phyloP scores from a whole-genome alignment of 2,888 invertebrate species.

The Mimas tiliae region DNA sequence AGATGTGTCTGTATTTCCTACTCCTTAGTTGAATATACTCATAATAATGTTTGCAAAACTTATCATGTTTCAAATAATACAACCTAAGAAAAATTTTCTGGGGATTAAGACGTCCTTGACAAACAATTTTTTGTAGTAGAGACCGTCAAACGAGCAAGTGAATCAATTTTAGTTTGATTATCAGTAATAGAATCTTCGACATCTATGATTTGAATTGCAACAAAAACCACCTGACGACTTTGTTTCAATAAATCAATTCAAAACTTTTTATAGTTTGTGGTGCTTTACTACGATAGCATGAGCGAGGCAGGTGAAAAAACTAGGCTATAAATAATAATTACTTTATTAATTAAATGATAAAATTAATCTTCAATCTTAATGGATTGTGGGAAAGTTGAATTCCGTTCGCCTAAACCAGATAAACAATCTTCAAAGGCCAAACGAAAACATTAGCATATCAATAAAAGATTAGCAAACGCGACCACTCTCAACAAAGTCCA shows the following conservation, averaged over 20 bases:
- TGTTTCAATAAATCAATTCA: too few relatives aligned
- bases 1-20: background rate
- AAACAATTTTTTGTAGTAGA: too few relatives aligned
- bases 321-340: background rate
- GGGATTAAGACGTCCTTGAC: too few relatives aligned
- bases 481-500: slow-evolving; percentile 45
- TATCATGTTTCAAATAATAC: background rate
- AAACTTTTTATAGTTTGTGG: too few relatives aligned
- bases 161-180: too few relatives aligned
- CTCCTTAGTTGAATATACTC: background rate
- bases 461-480: slow-evolving; percentile 46
- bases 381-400: slow-evolving; percentile 3
- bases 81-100: too few relatives aligned
- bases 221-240: too few relatives aligned
- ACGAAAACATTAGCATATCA: slow-evolving; percentile 55
- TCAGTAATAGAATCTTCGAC: too few relatives aligned
- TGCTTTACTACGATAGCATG: background rate
- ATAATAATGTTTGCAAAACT: background rate
- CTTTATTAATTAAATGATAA: background rate
- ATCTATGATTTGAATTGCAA: too few relatives aligned
- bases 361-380: background rate
- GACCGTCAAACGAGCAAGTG: too few relatives aligned
- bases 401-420: slow-evolving; percentile 32
- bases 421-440: slow-evolving; percentile 42
- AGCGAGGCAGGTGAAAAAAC: background rate